Evolutionary conservation across 2,797 vertebrate genomes (phyloP), one percentile per base, ranked within the genome.

Genomic region (Danio jaintianensis): DNA sequence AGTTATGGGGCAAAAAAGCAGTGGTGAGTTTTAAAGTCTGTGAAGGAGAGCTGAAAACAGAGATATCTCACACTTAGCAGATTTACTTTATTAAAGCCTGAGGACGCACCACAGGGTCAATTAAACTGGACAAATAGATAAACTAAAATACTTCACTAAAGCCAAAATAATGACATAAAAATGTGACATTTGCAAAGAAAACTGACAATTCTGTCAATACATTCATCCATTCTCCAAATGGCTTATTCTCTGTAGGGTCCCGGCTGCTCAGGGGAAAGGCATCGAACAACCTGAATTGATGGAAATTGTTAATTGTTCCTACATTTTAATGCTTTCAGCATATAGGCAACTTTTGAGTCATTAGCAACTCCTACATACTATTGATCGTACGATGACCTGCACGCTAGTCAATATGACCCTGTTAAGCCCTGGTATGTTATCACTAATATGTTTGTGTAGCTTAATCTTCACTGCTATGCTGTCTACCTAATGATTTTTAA

Each of bases 1-100:
- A 42, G 47, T 75, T 62, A 40, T 38, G 58, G 29, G 72, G 56
- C 45, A 62, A 74, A 40, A 75, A 40, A 12, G 3, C 66, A 74
- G 38, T n/a, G 4, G 22, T 43, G 58, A 53, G 59, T 22, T 75
- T 7, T 50, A 42, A 66, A 66, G 50, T 55, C 75, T 66, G 38
- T 45, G 12, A 52, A 42, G 11, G 64, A 52, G 11, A 15, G 42
- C 12, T 52, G 47, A 42, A 5, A 12, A 53, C 47, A 20, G n/a
- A 53, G 20, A 76, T 38, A 45, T 66, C 63, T 76, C 22, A 55
- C 18, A 36, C 40, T 29, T 43, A n/a, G 8, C 50, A 42, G 59
- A 75, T 20, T 40, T 45, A 42, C 12, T 43, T 13, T 63, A 64
- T 61, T 12, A 53, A 64, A 66, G 22, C 29, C 48, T 7, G 7